Evolutionary conservation across 2,797 vertebrate species (phyloP).

Genomic region (Apogon hyalosoma): DNA sequence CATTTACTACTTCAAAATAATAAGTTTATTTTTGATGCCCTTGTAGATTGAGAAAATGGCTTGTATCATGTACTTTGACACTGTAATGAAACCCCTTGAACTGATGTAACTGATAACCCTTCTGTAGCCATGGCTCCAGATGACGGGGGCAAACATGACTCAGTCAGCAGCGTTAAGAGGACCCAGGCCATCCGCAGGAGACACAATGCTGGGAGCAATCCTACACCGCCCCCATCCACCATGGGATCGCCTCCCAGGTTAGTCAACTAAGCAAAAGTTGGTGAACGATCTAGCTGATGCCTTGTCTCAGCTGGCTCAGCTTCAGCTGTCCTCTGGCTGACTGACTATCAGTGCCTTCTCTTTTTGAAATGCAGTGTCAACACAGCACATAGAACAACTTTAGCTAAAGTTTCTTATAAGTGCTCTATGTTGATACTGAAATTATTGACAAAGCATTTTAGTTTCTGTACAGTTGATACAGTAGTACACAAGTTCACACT

Average conservation of each 20-base stretch:
- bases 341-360: background rate
- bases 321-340: background rate
- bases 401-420: too few species aligned
- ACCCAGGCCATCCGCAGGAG: slow-evolving; percentile 91
- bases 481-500: background rate
- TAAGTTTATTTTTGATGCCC: background rate
- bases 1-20: too few species aligned
- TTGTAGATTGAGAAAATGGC: background rate
- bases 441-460: too few species aligned
- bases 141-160: slow-evolving; percentile 86
- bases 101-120: slow-evolving; percentile 32
- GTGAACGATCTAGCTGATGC: background rate
- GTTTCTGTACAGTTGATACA: background rate
- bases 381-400: too few species aligned
- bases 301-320: background rate
- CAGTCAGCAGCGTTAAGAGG: slow-evolving; percentile 88
- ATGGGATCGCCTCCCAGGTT: slow-evolving; percentile 94
- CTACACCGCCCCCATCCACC: slow-evolving; percentile 91
- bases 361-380: too few species aligned
- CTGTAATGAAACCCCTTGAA: slow-evolving; percentile 44
- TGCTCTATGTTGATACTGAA: too few species aligned
- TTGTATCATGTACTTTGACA: slow-evolving; percentile 3
- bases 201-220: slow-evolving; percentile 93
- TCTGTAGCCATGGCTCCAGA: slow-evolving; percentile 79
- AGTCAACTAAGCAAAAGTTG: slow-evolving; percentile 23